Evolutionary conservation across 2,113 vertebrate species (phyloP).

Genomic region (Hemichromis elongatus): DNA sequence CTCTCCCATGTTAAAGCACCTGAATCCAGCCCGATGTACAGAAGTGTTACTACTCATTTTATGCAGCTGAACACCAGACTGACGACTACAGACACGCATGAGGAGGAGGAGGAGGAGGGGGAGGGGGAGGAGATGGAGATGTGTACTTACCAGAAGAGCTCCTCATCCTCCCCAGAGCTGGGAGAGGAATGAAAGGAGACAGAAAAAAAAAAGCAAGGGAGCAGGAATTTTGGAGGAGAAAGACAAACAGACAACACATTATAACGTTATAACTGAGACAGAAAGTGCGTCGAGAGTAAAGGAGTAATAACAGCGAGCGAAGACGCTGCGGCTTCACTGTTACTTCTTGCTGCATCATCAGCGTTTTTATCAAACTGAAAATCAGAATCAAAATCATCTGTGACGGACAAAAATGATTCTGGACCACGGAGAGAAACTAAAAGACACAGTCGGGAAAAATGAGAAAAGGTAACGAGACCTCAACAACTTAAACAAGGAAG

Average conservation of each 20-base stretch:
- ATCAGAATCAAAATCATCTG: neutral
- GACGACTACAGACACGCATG: neutral
- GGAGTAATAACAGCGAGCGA: rapidly evolving
- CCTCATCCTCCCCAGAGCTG: slow-evolving; percentile 31
- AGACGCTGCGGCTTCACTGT: neutral
- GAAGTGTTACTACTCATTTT: neutral
- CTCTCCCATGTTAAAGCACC: neutral
- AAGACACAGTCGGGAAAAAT: too few relatives aligned
- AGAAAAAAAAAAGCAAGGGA: rapidly evolving
- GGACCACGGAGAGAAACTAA: neutral
- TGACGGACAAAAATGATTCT: neutral
- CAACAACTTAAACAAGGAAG: neutral
- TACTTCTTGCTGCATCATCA: neutral
- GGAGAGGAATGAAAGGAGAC: neutral
- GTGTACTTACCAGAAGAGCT: slow-evolving; percentile 38
- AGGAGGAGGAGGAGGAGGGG: neutral
- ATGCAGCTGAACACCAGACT: neutral
- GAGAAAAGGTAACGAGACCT: rapidly evolving
- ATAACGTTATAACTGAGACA: neutral
- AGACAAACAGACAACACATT: neutral
- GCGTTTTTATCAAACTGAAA: neutral
- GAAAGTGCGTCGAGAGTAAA: neutral
- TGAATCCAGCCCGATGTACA: neutral
- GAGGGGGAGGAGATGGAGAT: neutral
- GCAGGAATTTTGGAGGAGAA: neutral